phyloP scores from a whole-genome alignment of 2,797 vertebrate genomes.

The Trematomus bernacchii region DNA sequence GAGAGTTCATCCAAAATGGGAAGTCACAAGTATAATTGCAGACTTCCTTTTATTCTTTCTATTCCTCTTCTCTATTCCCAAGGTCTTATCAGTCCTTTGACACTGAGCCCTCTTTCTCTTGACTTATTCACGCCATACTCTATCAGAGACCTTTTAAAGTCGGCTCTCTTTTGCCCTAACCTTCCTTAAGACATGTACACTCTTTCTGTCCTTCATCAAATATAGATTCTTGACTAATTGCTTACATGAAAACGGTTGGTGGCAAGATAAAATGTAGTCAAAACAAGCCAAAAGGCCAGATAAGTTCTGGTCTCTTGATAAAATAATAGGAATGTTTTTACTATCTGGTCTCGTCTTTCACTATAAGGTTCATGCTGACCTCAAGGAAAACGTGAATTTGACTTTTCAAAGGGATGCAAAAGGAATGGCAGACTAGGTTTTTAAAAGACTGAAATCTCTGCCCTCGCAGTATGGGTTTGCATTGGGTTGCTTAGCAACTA shows the following conservation, averaged over 20 bases:
- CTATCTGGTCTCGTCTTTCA: no score
- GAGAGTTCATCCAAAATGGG: conserved; percentile 7
- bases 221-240: conserved; percentile 13
- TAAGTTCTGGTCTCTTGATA: conserved; percentile 1
- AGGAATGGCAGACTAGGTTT: conserved; percentile 17
- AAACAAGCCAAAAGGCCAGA: background rate
- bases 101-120: background rate
- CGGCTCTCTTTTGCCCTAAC: background rate
- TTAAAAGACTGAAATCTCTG: conserved; percentile 55
- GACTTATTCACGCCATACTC: background rate
- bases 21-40: conserved; percentile 17
- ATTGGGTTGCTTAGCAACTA: conserved; percentile 78
- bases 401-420: conserved; percentile 41
- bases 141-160: background rate
- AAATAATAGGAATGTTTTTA: background rate
- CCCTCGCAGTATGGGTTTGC: conserved; percentile 56
- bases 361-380: background rate
- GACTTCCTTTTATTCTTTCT: conserved; percentile 35
- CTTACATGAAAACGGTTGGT: conserved; percentile 14
- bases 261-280: conserved; percentile 5
- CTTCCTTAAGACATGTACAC: background rate
- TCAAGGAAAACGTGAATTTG: conserved; percentile 22
- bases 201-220: conserved; percentile 11
- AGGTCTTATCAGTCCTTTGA: background rate
- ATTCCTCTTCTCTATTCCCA: conserved; percentile 2